Evolutionary conservation across 2,797 vertebrate species (phyloP), one percentile per base, ranked within the genome.

Genomic region (Streptopelia turtur): DNA sequence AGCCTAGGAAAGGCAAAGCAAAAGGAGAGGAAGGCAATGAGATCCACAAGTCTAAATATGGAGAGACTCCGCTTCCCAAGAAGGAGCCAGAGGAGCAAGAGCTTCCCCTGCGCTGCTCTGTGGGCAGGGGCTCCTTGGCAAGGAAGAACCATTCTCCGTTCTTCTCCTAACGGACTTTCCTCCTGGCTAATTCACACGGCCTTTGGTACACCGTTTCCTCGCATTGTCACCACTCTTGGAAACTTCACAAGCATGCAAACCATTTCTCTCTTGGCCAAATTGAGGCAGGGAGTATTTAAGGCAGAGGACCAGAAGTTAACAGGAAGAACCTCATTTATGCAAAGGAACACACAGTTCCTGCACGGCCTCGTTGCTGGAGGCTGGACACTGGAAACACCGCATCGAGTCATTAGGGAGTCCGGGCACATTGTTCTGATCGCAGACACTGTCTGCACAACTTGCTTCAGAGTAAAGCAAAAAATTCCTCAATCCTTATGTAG

Each of bases 221-320:
- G 86, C 94, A 97, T 96, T 97, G 96, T 96, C 93, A 68, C 82
- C 2, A 1, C 66, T 76, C 86, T 7, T 86, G 93, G 94, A 78
- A 91, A 16, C 31, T 10, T 76, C 66, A 64, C 79, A 86, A 86
- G 79, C 82, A 33, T 18, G 75, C 68, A 77, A 90, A 30, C 13
- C 57, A 37, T 49, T 83, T 6, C 57, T 65, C 59, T n/a, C 50
- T 3, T 11, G 47, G 65, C 47, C 72, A 47, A 25, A 14, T 0
- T 3, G 59, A 11, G 77, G 77, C 61, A 5, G 24, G 28, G 61
- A 75, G 59, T 53, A 24, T 16, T 27, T 7, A 31, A 53, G 28
- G 11, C 85, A 45, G 60, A 66, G 70, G 59, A 89, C 16, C 66
- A 11, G 5, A n/a, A 76, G 76, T 0, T 63, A 56, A 41, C 91